Base-by-base conservation (phyloP, 2,113 vertebrate species). In the Rana temporaria region DNA sequence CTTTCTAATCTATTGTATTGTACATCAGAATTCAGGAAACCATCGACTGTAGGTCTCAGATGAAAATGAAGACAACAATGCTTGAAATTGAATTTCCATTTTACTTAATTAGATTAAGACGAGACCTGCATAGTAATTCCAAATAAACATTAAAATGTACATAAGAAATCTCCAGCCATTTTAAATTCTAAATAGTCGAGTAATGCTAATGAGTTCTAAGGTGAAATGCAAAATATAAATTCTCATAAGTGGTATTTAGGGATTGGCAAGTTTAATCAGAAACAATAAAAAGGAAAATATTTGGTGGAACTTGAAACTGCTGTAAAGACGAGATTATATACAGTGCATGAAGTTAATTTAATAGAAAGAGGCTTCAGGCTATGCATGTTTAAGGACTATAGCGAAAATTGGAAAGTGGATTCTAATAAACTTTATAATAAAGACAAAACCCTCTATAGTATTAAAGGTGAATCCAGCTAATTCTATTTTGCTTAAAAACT, bases 1-100 rank as follows among this genome's bases (percentile, higher is more conserved):
- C 20, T 26, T 14, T 42, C 30, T 56, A 8, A 64, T 77, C 62
- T 76, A 75, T 67, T 83, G 68, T 76, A 75, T 19, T 83, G 71
- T 86, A 73, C 70, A 75, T 84, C 85, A 84, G 86, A 74, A 65
- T 74, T 67, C 82, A 48, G 86, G 82, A 87, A 82, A 88, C 86
- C 86, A 85, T 88, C 85, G 84, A 85, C 84, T 86, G 48, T 70
- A 85, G 86, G 74, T 87, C 79, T 88, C 84, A 80, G 86, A 87
- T 88, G 88, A 82, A 90, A 90, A 90, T 88, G 74, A 86, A 85
- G 88, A 90, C 87, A 90, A 88, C 89, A 90, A 90, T 87, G 87
- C 88, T 90, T 90, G 90, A 90, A 88, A 90, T 90, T 88, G 86
- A 85, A 88, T 89, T 90, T 88, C 81, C 85, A 85, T 87, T 89